phyloP scores from a whole-genome alignment of 2,888 invertebrate genomes.

The Kuschelorhynchus macadamiae region DNA sequence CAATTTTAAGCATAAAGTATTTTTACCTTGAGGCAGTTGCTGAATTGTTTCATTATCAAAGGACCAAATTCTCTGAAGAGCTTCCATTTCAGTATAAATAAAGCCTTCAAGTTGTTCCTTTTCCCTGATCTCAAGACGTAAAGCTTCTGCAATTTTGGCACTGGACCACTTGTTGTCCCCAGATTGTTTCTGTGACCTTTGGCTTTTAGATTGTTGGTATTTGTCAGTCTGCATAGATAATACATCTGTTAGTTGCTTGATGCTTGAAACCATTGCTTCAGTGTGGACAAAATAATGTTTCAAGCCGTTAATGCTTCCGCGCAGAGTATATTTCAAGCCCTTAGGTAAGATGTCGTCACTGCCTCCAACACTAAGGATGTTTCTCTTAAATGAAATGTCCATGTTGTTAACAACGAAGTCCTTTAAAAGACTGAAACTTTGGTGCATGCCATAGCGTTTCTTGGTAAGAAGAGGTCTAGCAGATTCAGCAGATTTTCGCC shows the following conservation, averaged over 20 bases:
- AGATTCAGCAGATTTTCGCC: conserved; percentile 66
- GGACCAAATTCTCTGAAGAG: conserved; percentile 70
- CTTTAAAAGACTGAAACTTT: conserved; percentile 69
- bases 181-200: conserved; percentile 32
- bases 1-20: neutral
- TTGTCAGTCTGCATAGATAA: conserved; percentile 60
- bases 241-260: conserved; percentile 65
- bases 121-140: conserved; percentile 72
- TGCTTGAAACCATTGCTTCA: conserved; percentile 67
- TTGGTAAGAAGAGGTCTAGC: conserved; percentile 66
- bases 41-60: conserved; percentile 73
- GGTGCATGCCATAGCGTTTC: conserved; percentile 68
- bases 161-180: conserved; percentile 67
- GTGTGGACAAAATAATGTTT: conserved; percentile 57
- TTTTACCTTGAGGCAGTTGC: conserved; percentile 66
- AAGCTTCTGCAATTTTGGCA: conserved; percentile 72
- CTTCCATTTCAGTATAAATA: conserved; percentile 67
- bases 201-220: conserved; percentile 51
- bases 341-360: conserved; percentile 74
- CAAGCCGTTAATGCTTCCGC: conserved; percentile 64
- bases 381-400: conserved; percentile 68
- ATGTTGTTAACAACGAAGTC: conserved; percentile 67
- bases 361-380: conserved; percentile 71
- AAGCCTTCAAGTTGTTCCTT: conserved; percentile 74
- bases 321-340: conserved; percentile 59